phyloP scores from a whole-genome alignment of 2,888 invertebrate species.

The Andricus quercusramuli region DNA sequence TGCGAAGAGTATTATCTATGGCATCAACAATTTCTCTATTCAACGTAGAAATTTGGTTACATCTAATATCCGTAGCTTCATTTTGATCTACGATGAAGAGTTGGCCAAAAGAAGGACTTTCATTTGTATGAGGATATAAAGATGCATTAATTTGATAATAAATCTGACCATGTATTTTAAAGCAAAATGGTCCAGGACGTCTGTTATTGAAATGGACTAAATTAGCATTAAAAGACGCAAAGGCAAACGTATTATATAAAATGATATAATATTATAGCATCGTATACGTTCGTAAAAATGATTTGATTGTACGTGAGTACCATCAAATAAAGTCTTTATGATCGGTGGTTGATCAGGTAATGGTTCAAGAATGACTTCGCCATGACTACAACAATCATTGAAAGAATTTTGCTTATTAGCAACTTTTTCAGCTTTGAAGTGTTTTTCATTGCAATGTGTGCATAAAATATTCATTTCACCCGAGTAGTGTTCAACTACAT shows the following conservation, averaged over 20 bases:
- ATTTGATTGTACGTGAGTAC: constrained; percentile 17
- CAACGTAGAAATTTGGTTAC: too few relatives aligned
- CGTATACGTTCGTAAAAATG: constrained; percentile 42
- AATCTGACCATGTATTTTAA: too few relatives aligned
- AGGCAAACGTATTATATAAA: constrained; percentile 45
- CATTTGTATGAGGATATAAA: too few relatives aligned
- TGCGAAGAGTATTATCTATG: too few relatives aligned
- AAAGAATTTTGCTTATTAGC: constrained; percentile 41
- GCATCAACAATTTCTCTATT: too few relatives aligned
- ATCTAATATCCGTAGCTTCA: too few relatives aligned
- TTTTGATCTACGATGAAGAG: too few relatives aligned
- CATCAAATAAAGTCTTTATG: constrained; percentile 40
- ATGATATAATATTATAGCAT: too few relatives aligned
- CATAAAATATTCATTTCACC: too few relatives aligned
- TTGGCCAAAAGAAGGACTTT: too few relatives aligned
- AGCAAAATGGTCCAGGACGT: constrained; percentile 42
- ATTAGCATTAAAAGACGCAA: constrained; percentile 48
- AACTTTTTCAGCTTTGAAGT: constrained; percentile 46
- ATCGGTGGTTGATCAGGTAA: constrained; percentile 32
- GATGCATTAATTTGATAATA: too few relatives aligned
- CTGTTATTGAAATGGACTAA: constrained; percentile 36
- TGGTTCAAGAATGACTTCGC: constrained; percentile 38
- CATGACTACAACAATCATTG: constrained; percentile 45
- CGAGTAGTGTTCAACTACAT: too few relatives aligned
- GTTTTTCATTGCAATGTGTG: background rate